Base-by-base conservation (phyloP, 2,113 vertebrate species). In the Chloropsis cyanopogon region DNA sequence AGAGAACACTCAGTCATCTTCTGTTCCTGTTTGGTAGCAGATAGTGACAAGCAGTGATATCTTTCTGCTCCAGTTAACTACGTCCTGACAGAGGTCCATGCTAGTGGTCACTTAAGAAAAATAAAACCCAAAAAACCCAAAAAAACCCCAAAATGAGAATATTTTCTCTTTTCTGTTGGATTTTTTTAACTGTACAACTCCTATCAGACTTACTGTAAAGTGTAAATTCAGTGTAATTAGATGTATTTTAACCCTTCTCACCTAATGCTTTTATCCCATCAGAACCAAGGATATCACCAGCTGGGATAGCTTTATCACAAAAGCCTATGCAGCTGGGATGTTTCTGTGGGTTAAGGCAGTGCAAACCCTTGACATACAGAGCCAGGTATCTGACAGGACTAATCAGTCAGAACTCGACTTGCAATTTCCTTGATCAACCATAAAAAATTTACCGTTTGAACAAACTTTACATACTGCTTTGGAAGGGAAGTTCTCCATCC, bases 81-180 rank as follows among this genome's bases (percentile, higher is more conserved):
- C 24, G 13, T 68, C 24, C 19, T 85, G 70, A 79, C 41, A 82
- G 52, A 81, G 29, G 28, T 31, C 53, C 26, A 14, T 60, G 37
- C 20, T 71, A 53, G 17, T 0, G 3, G 16, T 9, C 42, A 9
- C 28, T 69, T 42, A 18, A 26, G 13, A 37, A 82, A n/a, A 76
- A 46, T 33, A 69, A 79, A 79, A 11, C 3, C 4, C 7, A 1
- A 7, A 35, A 69, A 39, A 4, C 0, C 3, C 37, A 8, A 37
- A 37, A 37, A 37, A 37, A 37, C 10, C 8, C 37, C 37, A 37
- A 37, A 37, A 7, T 1, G 0, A 73, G 22, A 70, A 57, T 46
- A 46, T 77, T 76, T 82, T 49, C 8, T 61, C 4, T 61, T 83
- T n/a, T 60, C 39, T 75, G 28, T 28, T 20, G 4, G 35, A n/a